Conservation (phyloP, 2,113 vertebrate species). For the Halcyon malimbica region DNA sequence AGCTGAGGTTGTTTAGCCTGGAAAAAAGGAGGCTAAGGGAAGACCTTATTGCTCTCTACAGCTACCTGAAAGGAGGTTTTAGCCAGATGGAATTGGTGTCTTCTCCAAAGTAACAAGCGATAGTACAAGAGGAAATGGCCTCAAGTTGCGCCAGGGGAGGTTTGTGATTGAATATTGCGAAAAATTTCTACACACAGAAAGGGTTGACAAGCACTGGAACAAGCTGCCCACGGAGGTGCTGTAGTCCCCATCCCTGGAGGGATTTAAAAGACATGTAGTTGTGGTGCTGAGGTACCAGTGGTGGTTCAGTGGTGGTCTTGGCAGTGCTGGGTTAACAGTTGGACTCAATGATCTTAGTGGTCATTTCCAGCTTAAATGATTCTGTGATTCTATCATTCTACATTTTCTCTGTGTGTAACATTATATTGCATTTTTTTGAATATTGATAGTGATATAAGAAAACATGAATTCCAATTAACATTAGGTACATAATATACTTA, state of each 20-base stretch:
- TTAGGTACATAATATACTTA: background rate
- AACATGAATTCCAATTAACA: background rate
- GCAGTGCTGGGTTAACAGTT: background rate
- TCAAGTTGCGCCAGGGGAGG: fast-evolving
- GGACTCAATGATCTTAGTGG: background rate
- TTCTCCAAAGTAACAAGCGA: background rate
- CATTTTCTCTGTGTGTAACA: background rate
- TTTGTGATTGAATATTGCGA: background rate
- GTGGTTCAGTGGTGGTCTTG: background rate
- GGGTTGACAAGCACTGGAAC: fast-evolving
- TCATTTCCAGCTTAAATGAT: background rate
- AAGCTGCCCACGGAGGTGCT: background rate
- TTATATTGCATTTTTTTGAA: background rate
- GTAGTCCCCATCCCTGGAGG: background rate
- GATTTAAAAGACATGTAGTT: background rate
- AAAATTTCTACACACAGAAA: background rate
- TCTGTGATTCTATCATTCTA: background rate
- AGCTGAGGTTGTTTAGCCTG: fast-evolving
- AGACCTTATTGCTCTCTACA: fast-evolving
- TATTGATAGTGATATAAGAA: background rate
- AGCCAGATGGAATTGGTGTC: fast-evolving
- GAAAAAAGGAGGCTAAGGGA: background rate
- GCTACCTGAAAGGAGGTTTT: background rate
- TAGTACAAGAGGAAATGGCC: background rate
- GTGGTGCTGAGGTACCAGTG: too few species aligned